phyloP scores from a whole-genome alignment of 2,888 invertebrate genomes.

The Xanthia icteritia region DNA sequence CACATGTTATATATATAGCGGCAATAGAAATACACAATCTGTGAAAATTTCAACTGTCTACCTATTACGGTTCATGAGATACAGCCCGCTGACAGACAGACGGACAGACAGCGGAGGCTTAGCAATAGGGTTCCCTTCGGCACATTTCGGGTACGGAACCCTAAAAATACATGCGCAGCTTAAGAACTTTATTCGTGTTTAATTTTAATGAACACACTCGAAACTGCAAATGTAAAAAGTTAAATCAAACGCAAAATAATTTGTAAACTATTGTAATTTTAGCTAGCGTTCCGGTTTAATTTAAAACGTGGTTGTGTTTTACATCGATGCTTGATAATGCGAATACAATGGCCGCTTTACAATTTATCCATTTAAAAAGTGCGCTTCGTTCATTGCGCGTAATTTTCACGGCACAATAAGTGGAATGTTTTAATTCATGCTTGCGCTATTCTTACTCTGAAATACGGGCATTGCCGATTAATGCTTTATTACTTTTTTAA shows the following conservation, averaged over 20 bases:
- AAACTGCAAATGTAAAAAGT: conserved; percentile 29
- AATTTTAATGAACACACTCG: background rate
- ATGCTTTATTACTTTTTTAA: conserved; percentile 27
- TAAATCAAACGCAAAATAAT: conserved; percentile 34
- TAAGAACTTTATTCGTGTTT: conserved; percentile 9
- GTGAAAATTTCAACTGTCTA: no score
- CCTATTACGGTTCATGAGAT: no score
- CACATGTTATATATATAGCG: background rate
- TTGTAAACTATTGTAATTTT: conserved; percentile 45
- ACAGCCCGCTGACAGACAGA: no score
- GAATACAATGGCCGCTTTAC: conserved; percentile 7
- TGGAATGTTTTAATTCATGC: conserved; percentile 29
- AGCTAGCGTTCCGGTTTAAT: conserved; percentile 31
- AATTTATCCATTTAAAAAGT: conserved; percentile 15
- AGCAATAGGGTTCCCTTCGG: no score
- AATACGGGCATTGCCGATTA: conserved; percentile 21
- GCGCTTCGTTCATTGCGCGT: conserved; percentile 14
- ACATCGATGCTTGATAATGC: conserved; percentile 18
- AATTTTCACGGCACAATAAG: conserved; percentile 30
- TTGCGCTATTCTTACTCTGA: conserved; percentile 23
- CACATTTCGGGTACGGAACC: no score
- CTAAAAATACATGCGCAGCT: background rate
- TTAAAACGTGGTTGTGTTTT: conserved; percentile 16
- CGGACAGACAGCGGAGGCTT: no score
- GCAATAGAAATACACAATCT: no score